Evolutionary conservation across 2,888 invertebrate genomes (phyloP).

Genomic region (Imbricaverruca yamaguchii): DNA sequence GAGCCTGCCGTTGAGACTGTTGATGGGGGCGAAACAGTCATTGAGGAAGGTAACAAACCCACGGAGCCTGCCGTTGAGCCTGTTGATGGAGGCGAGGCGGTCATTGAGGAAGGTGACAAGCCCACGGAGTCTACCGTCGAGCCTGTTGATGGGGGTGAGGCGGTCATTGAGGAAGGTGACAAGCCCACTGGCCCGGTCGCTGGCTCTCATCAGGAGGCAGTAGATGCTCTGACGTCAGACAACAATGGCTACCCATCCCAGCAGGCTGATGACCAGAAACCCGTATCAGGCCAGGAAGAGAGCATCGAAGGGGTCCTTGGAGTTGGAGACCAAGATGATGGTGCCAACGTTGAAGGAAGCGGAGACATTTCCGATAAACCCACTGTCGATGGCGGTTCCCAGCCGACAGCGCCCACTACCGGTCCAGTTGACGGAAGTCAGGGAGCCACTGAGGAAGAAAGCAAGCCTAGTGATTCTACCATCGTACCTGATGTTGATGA

Average conservation of each 20-base stretch:
- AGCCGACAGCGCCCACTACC: neutral
- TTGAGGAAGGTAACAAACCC: neutral
- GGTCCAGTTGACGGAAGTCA: neutral
- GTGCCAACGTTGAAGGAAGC: neutral
- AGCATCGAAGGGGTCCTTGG: neutral
- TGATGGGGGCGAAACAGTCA: too few relatives aligned
- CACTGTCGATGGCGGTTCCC: neutral
- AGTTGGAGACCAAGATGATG: neutral
- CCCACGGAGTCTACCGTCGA: neutral
- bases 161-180: neutral
- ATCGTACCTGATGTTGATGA: neutral
- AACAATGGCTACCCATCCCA: neutral
- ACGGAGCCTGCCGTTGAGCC: neutral
- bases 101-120: neutral
- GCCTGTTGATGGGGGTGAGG: neutral
- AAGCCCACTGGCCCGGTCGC: neutral
- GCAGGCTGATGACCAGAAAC: neutral
- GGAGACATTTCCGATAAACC: neutral
- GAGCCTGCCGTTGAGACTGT: neutral
- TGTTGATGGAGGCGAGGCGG: too few relatives aligned
- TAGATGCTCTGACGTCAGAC: neutral
- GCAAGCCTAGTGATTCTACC: neutral
- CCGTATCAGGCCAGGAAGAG: neutral
- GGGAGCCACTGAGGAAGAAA: neutral
- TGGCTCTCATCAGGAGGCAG: neutral